Conservation (phyloP, 1,140 invertebrate species). For the Spodoptera litura region DNA sequence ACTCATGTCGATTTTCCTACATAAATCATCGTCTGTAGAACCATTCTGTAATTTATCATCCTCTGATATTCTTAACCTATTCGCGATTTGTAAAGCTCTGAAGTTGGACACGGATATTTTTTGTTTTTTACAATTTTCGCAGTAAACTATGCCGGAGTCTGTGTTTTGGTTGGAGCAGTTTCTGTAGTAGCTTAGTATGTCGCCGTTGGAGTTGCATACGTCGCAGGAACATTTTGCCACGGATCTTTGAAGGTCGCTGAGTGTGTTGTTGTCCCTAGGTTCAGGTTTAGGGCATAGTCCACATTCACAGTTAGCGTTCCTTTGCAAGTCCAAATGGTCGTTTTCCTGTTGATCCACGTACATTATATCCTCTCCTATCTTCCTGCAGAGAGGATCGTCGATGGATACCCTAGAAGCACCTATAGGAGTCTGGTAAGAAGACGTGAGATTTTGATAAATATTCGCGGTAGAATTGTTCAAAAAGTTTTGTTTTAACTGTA, state of each 20-base stretch:
- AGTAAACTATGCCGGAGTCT: constrained; percentile 82
- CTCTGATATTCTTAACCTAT: constrained; percentile 76
- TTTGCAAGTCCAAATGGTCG: constrained; percentile 66
- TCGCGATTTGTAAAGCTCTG: constrained; percentile 82
- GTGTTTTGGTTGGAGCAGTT: constrained; percentile 76
- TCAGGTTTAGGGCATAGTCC: constrained; percentile 78
- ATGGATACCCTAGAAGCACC: constrained; percentile 73
- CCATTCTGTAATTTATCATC: constrained; percentile 75
- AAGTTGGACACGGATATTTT: constrained; percentile 85
- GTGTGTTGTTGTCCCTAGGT: constrained; percentile 67
- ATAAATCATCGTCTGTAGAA: constrained; percentile 78
- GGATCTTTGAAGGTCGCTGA: constrained; percentile 82
- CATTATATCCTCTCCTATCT: constrained; percentile 78
- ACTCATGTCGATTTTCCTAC: constrained; percentile 82
- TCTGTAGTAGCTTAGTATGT: constrained; percentile 76
- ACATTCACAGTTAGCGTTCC: constrained; percentile 80
- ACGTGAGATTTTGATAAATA: constrained; percentile 76
- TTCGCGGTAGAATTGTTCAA: constrained; percentile 79
- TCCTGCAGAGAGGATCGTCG: constrained; percentile 75
- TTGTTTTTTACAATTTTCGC: constrained; percentile 82
- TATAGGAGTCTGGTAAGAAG: constrained; percentile 73
- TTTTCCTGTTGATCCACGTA: constrained; percentile 78
- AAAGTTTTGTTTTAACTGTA: constrained; percentile 84
- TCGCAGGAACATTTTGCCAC: constrained; percentile 81
- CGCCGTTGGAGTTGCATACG: constrained; percentile 78